Evolutionary conservation across 2,113 vertebrate genomes (phyloP).

Genomic region (Dicerorhinus sumatrensis): DNA sequence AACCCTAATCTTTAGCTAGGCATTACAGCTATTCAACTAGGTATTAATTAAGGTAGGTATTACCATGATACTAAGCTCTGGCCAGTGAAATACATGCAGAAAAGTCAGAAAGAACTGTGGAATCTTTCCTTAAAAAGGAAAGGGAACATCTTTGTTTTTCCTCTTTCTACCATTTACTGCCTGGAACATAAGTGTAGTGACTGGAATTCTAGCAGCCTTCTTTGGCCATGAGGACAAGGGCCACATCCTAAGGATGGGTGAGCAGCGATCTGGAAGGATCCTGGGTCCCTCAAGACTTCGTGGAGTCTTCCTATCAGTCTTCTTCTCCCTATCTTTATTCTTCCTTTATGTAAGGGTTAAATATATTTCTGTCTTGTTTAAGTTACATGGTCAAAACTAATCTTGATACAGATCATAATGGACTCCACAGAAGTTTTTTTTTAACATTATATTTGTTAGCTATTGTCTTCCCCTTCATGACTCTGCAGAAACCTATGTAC

Average conservation of each 20-base stretch:
- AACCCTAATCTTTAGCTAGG: neutral
- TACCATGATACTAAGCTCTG: neutral
- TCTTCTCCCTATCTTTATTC: neutral
- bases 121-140: neutral
- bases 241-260: neutral
- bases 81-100: neutral
- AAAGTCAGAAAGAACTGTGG: neutral
- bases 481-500: neutral
- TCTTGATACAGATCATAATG: neutral
- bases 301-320: neutral
- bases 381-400: neutral
- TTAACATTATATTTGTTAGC: neutral
- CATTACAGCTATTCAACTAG: neutral
- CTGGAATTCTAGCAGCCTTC: neutral
- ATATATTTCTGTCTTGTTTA: neutral
- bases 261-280: neutral
- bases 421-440: neutral
- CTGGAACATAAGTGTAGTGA: neutral
- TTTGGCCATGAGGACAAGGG: neutral
- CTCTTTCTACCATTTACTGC: neutral
- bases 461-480: neutral
- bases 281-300: neutral
- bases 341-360: neutral
- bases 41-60: neutral
- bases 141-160: neutral